phyloP scores from a whole-genome alignment of 92 coral and sea anemone genomes.

The Micromussa lordhowensis region DNA sequence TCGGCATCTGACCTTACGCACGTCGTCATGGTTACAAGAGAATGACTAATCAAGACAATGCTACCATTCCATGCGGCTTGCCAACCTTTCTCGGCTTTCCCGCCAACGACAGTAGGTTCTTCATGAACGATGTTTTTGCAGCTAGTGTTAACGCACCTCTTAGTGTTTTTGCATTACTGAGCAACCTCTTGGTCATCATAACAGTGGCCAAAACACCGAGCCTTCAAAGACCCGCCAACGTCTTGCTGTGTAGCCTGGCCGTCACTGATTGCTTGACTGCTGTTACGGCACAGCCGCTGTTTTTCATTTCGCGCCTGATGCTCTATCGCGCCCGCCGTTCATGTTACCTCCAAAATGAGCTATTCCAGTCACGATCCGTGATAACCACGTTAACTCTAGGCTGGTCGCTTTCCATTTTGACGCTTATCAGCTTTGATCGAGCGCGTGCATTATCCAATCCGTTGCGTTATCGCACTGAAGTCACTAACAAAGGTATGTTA shows the following conservation, averaged over 20 bases:
- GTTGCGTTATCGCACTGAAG: background rate
- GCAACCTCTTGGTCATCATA: constrained; percentile 21
- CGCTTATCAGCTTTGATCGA: constrained; percentile 20
- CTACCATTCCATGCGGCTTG: background rate
- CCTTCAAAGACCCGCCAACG: constrained; percentile 38
- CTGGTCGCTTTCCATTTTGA: background rate
- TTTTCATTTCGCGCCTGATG: constrained; percentile 20
- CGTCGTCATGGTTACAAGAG: background rate
- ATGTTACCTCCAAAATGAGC: constrained; percentile 3
- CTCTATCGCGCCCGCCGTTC: constrained; percentile 18
- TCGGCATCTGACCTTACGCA: too few relatives aligned
- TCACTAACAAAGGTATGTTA: background rate
- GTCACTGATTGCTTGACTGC: constrained; percentile 48
- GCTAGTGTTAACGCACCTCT: background rate
- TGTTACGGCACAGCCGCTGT: constrained; percentile 43
- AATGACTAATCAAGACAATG: background rate
- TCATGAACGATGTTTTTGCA: background rate
- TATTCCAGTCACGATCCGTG: background rate
- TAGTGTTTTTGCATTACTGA: background rate
- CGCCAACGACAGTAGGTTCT: background rate
- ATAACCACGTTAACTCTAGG: background rate
- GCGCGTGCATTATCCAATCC: constrained; percentile 7
- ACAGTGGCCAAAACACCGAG: constrained; percentile 25
- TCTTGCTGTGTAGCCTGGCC: constrained; percentile 48
- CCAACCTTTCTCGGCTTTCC: background rate